Percentiles rank a stretch among this genome's conserved stretches.
phyloP scores from a whole-genome alignment of 2,888 invertebrate species.

The Petrolisthes manimaculis region DNA sequence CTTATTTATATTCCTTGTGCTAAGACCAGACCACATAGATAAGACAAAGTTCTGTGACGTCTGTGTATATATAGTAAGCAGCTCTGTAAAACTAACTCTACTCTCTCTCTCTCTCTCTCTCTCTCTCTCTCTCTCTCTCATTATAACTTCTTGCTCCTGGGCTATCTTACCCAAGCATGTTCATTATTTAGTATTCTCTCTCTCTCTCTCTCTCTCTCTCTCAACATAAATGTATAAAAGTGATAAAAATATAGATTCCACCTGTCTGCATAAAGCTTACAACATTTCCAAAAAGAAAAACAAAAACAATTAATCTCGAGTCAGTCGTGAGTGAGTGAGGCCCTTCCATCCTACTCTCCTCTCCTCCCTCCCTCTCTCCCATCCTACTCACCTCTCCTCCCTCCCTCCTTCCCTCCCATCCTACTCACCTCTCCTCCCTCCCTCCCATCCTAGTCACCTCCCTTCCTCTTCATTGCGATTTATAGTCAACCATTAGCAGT shows the following conservation, averaged over 20 bases:
- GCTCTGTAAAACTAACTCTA: too few relatives aligned
- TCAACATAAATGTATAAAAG: not conserved
- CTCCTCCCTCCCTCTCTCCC: not conserved
- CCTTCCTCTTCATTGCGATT: not conserved
- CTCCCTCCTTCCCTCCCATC: not conserved
- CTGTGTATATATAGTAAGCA: too few relatives aligned
- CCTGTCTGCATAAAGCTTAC: not conserved
- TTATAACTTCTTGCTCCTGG: not conserved
- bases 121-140: not conserved
- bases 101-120: constrained; percentile 26
- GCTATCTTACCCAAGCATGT: not conserved
- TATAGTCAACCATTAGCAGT: not conserved
- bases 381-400: not conserved
- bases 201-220: not conserved
- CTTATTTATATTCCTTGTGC: not conserved
- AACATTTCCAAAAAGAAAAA: not conserved
- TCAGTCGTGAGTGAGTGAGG: not conserved
- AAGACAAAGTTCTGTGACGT: too few relatives aligned
- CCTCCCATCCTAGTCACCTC: not conserved
- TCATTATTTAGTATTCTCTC: not conserved
- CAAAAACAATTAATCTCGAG: not conserved
- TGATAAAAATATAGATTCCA: not conserved
- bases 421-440: not conserved
- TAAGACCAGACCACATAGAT: too few relatives aligned
- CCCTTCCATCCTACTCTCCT: not conserved